These are phyloP conservation scores for Rugalucina vietnamica DNA, from an alignment of 2,888 invertebrate species.

Conservation along the genomic window DNA sequence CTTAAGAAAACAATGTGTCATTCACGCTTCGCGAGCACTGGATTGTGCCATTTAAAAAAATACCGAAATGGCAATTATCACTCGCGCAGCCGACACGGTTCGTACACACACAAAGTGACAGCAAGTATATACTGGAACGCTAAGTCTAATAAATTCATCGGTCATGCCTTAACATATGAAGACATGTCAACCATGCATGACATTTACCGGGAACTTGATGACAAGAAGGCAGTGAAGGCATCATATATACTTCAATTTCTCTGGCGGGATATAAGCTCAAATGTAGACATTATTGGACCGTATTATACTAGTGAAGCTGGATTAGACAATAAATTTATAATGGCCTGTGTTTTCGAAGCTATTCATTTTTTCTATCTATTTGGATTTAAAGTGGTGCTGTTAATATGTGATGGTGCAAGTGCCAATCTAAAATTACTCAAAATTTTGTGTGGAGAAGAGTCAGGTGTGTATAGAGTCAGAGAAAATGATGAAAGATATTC, in stretches of 20 bases:
- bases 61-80: too few relatives aligned
- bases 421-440: too few relatives aligned
- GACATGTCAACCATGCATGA: not conserved
- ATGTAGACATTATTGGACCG: not conserved
- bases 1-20: too few relatives aligned
- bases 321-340: not conserved
- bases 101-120: too few relatives aligned
- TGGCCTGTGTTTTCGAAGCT: not conserved
- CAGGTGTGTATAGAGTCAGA: too few relatives aligned
- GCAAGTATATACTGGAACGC: not conserved
- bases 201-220: not conserved
- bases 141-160: not conserved
- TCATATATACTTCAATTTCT: not conserved
- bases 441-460: too few relatives aligned
- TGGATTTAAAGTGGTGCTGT: not conserved
- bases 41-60: too few relatives aligned
- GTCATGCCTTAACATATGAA: not conserved
- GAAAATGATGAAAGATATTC: too few relatives aligned
- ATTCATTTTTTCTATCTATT: not conserved
- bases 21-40: too few relatives aligned
- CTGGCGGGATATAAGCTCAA: not conserved
- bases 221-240: not conserved
- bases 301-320: constrained; percentile 1
- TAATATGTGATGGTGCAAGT: not conserved
- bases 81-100: too few relatives aligned